phyloP scores from a whole-genome alignment of 2,113 vertebrate genomes.

The Vicugna pacos region DNA sequence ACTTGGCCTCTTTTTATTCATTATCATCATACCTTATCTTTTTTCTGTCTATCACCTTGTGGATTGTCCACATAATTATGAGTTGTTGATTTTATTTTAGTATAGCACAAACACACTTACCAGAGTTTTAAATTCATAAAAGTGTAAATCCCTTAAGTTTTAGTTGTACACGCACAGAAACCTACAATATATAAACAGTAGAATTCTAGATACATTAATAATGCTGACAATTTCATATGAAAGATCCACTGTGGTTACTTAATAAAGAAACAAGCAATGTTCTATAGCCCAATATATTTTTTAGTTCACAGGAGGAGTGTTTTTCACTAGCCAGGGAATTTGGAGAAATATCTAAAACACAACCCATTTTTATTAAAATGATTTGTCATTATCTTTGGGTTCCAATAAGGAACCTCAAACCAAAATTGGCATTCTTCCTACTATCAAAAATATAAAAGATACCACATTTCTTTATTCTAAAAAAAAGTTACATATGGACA shows the following conservation, averaged over 20 bases:
- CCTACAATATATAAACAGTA: neutral
- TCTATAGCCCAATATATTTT: conserved; percentile 52
- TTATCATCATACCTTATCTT: neutral
- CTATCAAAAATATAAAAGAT: conserved; percentile 21
- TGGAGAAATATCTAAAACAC: conserved; percentile 56
- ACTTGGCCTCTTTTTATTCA: neutral
- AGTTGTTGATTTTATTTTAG: neutral
- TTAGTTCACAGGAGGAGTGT: conserved; percentile 24
- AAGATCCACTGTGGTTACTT: conserved; percentile 72
- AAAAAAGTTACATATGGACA: neutral
- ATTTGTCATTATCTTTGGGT: conserved; percentile 32
- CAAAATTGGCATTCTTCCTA: neutral
- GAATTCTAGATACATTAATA: conserved; percentile 45
- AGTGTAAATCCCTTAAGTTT: neutral
- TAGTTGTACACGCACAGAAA: conserved; percentile 39
- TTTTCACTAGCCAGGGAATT: conserved; percentile 57
- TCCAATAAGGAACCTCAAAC: neutral
- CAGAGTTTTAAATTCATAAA: neutral
- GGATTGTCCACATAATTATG: neutral
- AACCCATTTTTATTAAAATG: conserved; percentile 72
- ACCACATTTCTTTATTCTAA: neutral
- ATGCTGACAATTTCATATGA: neutral
- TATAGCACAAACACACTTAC: neutral
- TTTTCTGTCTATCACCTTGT: neutral
- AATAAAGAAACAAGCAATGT: conserved; percentile 59